Base-by-base conservation (phyloP, 1,140 invertebrate genomes). In the Charaxes varanes region DNA sequence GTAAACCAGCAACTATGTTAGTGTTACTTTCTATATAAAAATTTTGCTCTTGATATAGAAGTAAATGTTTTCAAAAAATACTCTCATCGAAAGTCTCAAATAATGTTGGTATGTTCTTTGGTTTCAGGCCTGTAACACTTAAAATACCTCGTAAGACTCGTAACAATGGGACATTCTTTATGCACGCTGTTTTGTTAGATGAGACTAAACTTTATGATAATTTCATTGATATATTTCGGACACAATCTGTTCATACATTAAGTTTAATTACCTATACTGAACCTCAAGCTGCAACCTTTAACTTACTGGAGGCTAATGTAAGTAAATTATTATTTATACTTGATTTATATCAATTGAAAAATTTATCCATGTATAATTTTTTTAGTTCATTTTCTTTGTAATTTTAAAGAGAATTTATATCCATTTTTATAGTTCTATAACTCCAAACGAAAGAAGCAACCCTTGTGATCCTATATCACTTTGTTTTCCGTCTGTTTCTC, bases 161-260 rank as follows among this genome's bases (percentile, higher is more conserved):
- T 5, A 87, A 90, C 23, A 96, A 95, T 87, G 93, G 93, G 11
- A 90, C 91, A 4, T 61, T 94, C 13, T 93, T 86, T 60, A 80
- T 94, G 47, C 90, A 92, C 67, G 78, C 90, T 10, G 86, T 89
- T 11, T 46, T 92, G 26, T 70, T 87, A 2, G 61, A 80, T 37
- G 85, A 86, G 45, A 72, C 66, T 18, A 67, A 72, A 0, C 69
- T 86, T 4, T 84, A 84, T 22, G 81, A 86, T 26, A 72, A 85
- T 11, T 87, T 87, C 78, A 67, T 84, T 31, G 80, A 85, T 3
- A 67, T 88, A 23, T 63, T 70, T 47, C 66, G 87, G 1, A 72
- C 88, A 41, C 86, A 89, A 44, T 74, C 86, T 7, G 84, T 88
- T 24, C 86, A 88, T 16, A 84, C 86, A 13, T 85, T 91, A 22